phyloP scores from a whole-genome alignment of 1,140 invertebrate genomes.

The Megalonaias nervosa region DNA sequence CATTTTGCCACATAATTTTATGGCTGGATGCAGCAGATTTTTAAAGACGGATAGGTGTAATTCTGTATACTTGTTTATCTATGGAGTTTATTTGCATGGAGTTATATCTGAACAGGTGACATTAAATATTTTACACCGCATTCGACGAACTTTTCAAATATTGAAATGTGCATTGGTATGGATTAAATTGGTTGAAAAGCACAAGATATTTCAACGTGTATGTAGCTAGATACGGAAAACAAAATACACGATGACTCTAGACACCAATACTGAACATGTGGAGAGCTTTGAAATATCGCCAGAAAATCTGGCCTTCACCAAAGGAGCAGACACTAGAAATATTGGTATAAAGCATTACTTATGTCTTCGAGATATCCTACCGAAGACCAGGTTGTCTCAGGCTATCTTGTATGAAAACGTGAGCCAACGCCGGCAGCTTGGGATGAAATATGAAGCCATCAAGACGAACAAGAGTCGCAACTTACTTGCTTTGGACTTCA shows the following conservation, averaged over 20 bases:
- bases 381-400: constrained; percentile 34
- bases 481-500: constrained; percentile 28
- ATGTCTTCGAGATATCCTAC: constrained; percentile 26
- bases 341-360: constrained; percentile 37
- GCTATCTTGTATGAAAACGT: constrained; percentile 37
- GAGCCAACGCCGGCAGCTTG: constrained; percentile 29
- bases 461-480: constrained; percentile 22
- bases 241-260: constrained; percentile 12
- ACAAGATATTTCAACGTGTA: no score
- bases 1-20: no score
- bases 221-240: no score
- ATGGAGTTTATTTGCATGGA: no score
- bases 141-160: no score
- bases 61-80: no score
- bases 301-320: constrained; percentile 31
- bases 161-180: no score
- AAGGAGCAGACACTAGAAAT: constrained; percentile 32
- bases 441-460: constrained; percentile 36
- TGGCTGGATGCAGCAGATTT: no score
- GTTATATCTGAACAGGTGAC: no score
- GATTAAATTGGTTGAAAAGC: no score
- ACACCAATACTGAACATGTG: constrained; percentile 26
- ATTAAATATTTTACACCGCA: no score
- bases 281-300: constrained; percentile 35
- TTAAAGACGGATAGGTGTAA: no score